Conservation (phyloP, 2,888 invertebrate genomes). For the Asteroscopus sphinx region DNA sequence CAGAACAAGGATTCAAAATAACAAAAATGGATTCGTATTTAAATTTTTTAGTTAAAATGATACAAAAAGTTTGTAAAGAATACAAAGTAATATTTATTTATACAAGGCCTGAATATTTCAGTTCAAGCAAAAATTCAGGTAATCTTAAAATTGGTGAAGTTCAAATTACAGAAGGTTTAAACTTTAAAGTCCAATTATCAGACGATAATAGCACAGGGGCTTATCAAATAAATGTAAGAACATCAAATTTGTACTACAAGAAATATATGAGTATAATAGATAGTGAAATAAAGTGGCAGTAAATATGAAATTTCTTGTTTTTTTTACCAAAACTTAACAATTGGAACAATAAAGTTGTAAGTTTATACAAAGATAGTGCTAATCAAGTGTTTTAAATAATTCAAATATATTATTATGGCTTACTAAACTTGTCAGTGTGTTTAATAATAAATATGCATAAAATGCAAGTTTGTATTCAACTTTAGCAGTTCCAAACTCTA, state of each 20-base stretch:
- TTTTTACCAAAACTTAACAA: conserved; percentile 4
- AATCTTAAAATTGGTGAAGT: conserved; percentile 66
- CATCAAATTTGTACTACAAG: conserved; percentile 46
- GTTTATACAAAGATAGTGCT: no score
- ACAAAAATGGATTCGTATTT: conserved; percentile 86
- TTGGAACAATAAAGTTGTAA: no score
- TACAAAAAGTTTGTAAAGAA: conserved; percentile 84
- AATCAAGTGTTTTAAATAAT: no score
- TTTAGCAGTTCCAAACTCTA: no score
- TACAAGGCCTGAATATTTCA: conserved; percentile 87
- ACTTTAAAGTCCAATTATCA: conserved; percentile 77
- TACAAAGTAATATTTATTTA: conserved; percentile 87
- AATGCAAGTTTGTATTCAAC: no score
- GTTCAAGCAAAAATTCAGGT: conserved; percentile 74
- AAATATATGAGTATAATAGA: conserved; percentile 43
- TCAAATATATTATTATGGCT: no score
- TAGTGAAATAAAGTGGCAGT: conserved; percentile 55
- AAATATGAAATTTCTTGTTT: conserved; percentile 23
- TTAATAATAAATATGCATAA: no score
- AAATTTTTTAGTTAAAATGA: conserved; percentile 75
- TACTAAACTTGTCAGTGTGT: no score
- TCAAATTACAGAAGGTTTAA: conserved; percentile 67
- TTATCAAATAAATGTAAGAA: conserved; percentile 51
- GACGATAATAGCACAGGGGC: conserved; percentile 29
- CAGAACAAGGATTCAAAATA: conserved; percentile 83